Evolutionary conservation across 2,888 invertebrate species (phyloP).

Genomic region (Tetranychus piercei): DNA sequence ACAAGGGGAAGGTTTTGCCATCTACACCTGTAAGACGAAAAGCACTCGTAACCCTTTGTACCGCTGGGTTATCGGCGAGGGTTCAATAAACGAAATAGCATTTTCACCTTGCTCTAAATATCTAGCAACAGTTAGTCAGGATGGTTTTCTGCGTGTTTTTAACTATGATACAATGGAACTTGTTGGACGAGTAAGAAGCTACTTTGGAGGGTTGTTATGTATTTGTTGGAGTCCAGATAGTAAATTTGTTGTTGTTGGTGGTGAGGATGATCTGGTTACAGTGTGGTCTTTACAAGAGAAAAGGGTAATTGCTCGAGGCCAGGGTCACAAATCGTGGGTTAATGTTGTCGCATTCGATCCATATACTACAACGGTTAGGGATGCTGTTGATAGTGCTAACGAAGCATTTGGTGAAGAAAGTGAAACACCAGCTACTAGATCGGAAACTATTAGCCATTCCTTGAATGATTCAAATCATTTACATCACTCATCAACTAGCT

Average conservation of each 20-base stretch:
- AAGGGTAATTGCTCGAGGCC: conserved; percentile 85
- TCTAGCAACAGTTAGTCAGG: conserved; percentile 59
- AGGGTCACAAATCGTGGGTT: conserved; percentile 95
- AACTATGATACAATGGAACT: conserved; percentile 95
- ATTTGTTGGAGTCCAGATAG: conserved; percentile 97
- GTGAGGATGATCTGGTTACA: conserved; percentile 94
- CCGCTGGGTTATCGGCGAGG: conserved; percentile 46
- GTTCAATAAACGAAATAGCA: conserved; percentile 82
- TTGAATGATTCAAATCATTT: not conserved
- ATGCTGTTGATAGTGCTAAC: conserved; percentile 36
- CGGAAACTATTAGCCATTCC: not conserved
- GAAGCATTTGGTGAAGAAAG: conserved; percentile 7
- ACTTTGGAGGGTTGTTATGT: conserved; percentile 92
- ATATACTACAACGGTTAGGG: conserved; percentile 49
- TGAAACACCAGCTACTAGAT: not conserved
- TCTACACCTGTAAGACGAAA: conserved; percentile 89
- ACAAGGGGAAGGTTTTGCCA: conserved; percentile 76
- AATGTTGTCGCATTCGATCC: conserved; percentile 79
- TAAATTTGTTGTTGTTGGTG: conserved; percentile 83
- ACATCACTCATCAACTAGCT: not conserved
- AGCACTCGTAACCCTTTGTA: conserved; percentile 87
- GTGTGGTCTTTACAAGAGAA: conserved; percentile 86
- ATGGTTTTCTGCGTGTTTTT: conserved; percentile 79
- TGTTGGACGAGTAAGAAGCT: conserved; percentile 76
- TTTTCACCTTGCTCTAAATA: conserved; percentile 83